phyloP scores from a whole-genome alignment of 2,113 vertebrate species.

The Bagarius yarrelli region DNA sequence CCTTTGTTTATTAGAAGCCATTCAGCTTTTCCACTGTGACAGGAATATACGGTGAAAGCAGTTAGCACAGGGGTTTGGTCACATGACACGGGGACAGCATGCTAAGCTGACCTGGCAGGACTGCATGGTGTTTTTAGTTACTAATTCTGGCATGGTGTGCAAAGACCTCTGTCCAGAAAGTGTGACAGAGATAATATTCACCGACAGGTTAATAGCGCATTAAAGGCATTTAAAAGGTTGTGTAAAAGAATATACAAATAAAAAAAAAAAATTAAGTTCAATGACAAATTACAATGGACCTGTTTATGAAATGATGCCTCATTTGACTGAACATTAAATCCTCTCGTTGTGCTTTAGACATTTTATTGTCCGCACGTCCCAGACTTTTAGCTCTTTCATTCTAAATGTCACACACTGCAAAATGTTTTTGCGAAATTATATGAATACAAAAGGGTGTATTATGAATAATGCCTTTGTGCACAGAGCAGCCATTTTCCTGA shows the following conservation, averaged over 20 bases:
- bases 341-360: background rate
- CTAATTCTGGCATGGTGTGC: constrained; percentile 27
- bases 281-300: constrained; percentile 9
- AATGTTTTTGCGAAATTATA: constrained; percentile 9
- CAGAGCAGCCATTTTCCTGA: constrained; percentile 6
- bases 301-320: background rate
- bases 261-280: background rate
- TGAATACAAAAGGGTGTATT: constrained; percentile 44
- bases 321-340: background rate
- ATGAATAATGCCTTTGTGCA: constrained; percentile 30
- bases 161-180: constrained; percentile 2
- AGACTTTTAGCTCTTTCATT: background rate
- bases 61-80: constrained; percentile 6
- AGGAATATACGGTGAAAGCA: too few species aligned
- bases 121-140: constrained; percentile 37
- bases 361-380: background rate
- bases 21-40: background rate
- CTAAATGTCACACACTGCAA: constrained; percentile 18
- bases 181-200: constrained; percentile 4
- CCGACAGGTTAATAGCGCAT: background rate
- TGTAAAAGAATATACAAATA: background rate
- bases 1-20: background rate
- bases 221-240: background rate
- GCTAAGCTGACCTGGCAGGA: constrained; percentile 38
- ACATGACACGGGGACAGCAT: constrained; percentile 16